Base-by-base conservation (phyloP, 2,113 vertebrate species). In the Pao palembangensis region DNA sequence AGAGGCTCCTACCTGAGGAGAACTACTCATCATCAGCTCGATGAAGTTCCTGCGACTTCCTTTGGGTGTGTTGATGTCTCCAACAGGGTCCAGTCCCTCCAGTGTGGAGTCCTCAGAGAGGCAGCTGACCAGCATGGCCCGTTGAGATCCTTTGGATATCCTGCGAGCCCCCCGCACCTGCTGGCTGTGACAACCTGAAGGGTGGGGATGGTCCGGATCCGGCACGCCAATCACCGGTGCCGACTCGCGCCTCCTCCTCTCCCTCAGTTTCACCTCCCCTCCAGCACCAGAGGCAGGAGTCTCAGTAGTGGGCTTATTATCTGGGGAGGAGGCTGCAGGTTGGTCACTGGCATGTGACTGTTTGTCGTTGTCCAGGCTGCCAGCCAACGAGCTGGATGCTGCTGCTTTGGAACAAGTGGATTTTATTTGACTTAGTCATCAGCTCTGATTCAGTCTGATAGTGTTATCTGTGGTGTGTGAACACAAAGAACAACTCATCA, bases 11-110 rank as follows among this genome's bases (percentile, higher is more conserved):
- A 89, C 88, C 85, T 89, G 88, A 66, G 94, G 95, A 51, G 94
- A 96, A 44, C 89, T 89, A 58, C 88, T 91, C 84, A 91, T 88
- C 81, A 88, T 88, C n/a, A 91, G 75, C 77, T 93, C 93, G 8
- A 91, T 92, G 70, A 92, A 86, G 75, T 85, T 92, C 63, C 90
- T 91, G 52, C 92, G 91, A 51, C 88, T 84, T 7, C 87, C 76
- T 31, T 88, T 88, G 0, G 86, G 91, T 0, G 91, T 90, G 71
- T 76, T 82, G 59, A 82, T 66, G 3, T 89, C 87, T 34, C 82
- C 80, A 0, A 65, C 17, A 6, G 63, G 14, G 8, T 88, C 86
- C 61, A 82, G 64, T 2, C 81, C 82, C 14, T 88, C 85, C 17
- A 84, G 47, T 1, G 81, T 54, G 19, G 75, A 83, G 75, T 91